Percentiles rank a stretch among this genome's conserved stretches.
These are phyloP conservation scores for Ypsolopha scabrella DNA, from an alignment of 2,888 invertebrate genomes.

Conservation along the genomic window DNA sequence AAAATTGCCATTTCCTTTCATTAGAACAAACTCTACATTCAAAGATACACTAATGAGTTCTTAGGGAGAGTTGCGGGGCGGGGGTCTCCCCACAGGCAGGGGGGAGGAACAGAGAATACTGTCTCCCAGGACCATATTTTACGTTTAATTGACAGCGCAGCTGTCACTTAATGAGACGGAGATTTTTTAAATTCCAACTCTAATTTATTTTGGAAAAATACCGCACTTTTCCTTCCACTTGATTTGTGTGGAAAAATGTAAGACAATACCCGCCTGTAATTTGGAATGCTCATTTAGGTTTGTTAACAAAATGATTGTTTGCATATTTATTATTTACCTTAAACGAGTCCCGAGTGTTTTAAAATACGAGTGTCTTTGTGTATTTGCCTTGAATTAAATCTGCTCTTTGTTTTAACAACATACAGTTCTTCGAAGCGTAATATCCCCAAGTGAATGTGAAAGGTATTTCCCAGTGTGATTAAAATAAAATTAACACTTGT, in stretches of 20 bases:
- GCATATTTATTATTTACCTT: background rate
- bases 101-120: slow-evolving; percentile 14
- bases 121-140: slow-evolving; percentile 61
- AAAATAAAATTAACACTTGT: too few relatives aligned
- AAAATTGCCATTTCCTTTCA: background rate
- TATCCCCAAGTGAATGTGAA: too few relatives aligned
- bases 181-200: slow-evolving; percentile 35
- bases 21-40: slow-evolving; percentile 60
- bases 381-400: too few relatives aligned
- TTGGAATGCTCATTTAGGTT: background rate
- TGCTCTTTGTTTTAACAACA: too few relatives aligned
- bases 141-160: slow-evolving; percentile 65
- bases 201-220: background rate
- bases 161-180: slow-evolving; percentile 63
- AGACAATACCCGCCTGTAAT: background rate
- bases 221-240: background rate
- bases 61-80: slow-evolving; percentile 25
- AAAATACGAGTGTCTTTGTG: too few relatives aligned
- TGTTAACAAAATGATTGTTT: background rate
- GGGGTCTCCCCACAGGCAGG: slow-evolving; percentile 11
- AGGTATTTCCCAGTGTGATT: too few relatives aligned
- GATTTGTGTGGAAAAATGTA: background rate
- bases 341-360: too few relatives aligned
- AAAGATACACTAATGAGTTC: slow-evolving; percentile 60
- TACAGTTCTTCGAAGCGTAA: too few relatives aligned